Base-by-base conservation (phyloP, 2,888 invertebrate genomes). In the Neuroscelio doddi region DNA sequence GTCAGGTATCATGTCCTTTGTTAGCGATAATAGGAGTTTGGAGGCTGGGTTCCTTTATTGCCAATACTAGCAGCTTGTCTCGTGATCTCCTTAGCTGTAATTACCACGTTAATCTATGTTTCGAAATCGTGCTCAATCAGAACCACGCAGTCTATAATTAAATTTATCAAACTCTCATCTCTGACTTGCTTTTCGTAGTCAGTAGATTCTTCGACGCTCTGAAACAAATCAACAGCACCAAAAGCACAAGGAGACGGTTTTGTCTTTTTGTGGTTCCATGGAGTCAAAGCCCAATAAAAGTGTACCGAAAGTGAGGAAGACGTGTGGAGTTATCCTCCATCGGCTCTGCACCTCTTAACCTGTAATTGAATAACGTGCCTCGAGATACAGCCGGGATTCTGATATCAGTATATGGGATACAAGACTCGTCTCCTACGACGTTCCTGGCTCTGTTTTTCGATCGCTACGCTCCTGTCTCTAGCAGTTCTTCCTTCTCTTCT, bases 361-460 rank as follows among this genome's bases (percentile, higher is more conserved):
- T 67, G 76, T 81, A 79, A 81, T 81, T 80, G 81, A 80, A 81
- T 81, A 80, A 81, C 78, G 75, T 76, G 77, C 75, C 74, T 72
- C 69, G 69, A 72, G 73, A 72, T 76, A 73, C 71, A 73, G 69
- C 56, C 70, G 47, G 70, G 64, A 72, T 79, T 74, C 66, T 68
- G 69, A 66, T 77, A 71, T 63, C 67, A 65, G 50, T 69, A 73
- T 72, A 74, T 70, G 34, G 69, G 62, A 69, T 52, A 65, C 17
- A 14, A 15, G 27, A 17, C n/a, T 14, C 15, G 16, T 27, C 27
- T 61, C 27, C 41, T 21, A 12, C 21, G 42, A 14, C 24, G 24
- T 27, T 26, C 24, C 32, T 16, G 17, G 8, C 36, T 39, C 39
- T 44, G 49, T 50, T 44, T 5, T 21, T 41, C 45, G 29, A 45